Evolutionary conservation across 64 coral and sea anemone genomes (phyloP), one percentile per base, ranked within the genome.

Genomic region (Pocillopora damicornis): DNA sequence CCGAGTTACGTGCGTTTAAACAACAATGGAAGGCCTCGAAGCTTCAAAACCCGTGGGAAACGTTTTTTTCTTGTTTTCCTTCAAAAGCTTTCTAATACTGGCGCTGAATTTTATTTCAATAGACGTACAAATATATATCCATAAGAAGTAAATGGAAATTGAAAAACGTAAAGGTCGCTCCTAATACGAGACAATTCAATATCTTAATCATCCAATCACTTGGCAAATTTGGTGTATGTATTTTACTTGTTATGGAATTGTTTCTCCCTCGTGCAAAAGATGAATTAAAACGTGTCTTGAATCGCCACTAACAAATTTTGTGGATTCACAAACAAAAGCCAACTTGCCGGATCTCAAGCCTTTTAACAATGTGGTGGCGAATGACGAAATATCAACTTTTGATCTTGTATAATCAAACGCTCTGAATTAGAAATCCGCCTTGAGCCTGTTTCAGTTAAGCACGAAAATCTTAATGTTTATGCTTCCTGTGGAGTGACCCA

Each of bases 271-370:
- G 13, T 16, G 58, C 60, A 20, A 36, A 42, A 82, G 61, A 82
- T 82, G 80, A 68, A 38, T 83, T 45, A 18, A 4, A 66, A 83
- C 80, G 80, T 83, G 80, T 66, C 66, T 18, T 35, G 1, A 35
- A 51, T 42, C 61, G 80, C 35, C 42, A 10, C 60, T 18, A 64
- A 36, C 26, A 6, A 37, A 18, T 25, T 77, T 17, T 23, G 6
- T 71, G 25, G n/a, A 20, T 25, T 71, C 11, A 11, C 2, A 25
- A 30, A 71, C 67, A 10, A 71, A 22, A 2, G 0, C 9, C 35
- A 6, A 45, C 80, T 83, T 83, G 80, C 80, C 80, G 37, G 63
- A 68, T 83, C 80, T 66, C 16, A 83, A 20, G 25, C 16, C 20
- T 11, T 51, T n/a, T 71, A 26, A 15, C 11, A 1, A 13, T 63